Evolutionary conservation across 2,888 invertebrate species (phyloP).

Genomic region (Thysanoteuthis rhombus): DNA sequence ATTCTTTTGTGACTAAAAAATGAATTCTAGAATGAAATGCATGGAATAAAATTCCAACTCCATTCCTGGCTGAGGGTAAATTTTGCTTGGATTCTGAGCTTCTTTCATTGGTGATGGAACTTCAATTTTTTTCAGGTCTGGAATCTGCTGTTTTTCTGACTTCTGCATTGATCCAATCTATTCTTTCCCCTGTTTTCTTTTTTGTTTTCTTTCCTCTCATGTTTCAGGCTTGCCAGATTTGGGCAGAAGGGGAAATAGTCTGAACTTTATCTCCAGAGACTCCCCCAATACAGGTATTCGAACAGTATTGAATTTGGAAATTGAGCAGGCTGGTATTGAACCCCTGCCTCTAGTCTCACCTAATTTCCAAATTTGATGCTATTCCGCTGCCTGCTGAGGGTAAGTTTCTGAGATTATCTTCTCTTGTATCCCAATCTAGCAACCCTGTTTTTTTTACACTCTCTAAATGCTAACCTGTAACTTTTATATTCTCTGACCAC

Average conservation of each 20-base stretch:
- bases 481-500: conserved; percentile 16
- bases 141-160: background rate
- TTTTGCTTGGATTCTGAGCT: background rate
- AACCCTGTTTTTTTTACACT: background rate
- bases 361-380: too few species aligned
- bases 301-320: too few species aligned
- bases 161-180: background rate
- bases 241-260: too few species aligned
- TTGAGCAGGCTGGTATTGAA: too few species aligned
- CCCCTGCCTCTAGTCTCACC: too few species aligned
- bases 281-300: too few species aligned
- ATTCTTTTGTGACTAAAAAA: background rate
- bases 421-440: too few species aligned
- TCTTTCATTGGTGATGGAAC: background rate
- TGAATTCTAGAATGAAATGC: background rate
- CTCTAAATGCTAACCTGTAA: background rate
- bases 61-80: background rate
- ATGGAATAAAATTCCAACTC: background rate
- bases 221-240: too few species aligned
- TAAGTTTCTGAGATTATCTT: too few species aligned
- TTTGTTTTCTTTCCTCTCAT: background rate
- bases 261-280: too few species aligned
- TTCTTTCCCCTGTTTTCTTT: background rate
- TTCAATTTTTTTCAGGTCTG: background rate
- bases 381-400: too few species aligned